A percentile compares a stretch with the other conserved stretches of the same genome.
These are phyloP conservation scores for Calvadosia cruxmelitensis DNA, from an alignment of 30 jellyfish, hydroid and myxozoan genomes.

Conservation along the genomic window DNA sequence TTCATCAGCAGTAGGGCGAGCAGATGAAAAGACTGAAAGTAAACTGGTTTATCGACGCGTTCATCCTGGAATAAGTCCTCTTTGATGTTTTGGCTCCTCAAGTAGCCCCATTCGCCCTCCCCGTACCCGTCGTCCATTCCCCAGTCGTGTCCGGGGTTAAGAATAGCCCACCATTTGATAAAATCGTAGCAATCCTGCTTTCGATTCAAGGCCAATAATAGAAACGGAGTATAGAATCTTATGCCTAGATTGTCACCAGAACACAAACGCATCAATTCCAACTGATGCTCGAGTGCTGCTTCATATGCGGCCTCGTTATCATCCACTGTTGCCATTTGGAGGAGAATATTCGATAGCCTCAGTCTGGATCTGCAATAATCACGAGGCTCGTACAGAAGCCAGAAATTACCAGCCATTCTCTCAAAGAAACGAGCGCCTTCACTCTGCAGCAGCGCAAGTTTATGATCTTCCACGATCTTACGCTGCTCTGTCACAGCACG, in stretches of 20 bases:
- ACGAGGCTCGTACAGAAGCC: slow-evolving; percentile 15
- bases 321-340: neutral
- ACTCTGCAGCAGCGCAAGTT: neutral
- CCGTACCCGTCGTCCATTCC: neutral
- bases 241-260: slow-evolving; percentile 13
- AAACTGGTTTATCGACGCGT: neutral
- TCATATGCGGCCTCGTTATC: slow-evolving; percentile 2
- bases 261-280: slow-evolving; percentile 5
- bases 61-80: slow-evolving; percentile 1
- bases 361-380: slow-evolving; percentile 12
- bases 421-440: neutral
- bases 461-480: neutral
- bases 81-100: neutral
- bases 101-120: neutral
- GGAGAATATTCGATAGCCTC: neutral
- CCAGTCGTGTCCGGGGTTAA: neutral
- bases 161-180: slow-evolving; percentile 16
- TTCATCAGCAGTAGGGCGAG: slow-evolving; percentile 4
- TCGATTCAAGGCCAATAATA: slow-evolving; percentile 5
- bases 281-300: neutral
- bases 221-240: slow-evolving; percentile 1
- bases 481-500: neutral
- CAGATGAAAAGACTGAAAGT: neutral
- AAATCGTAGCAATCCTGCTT: slow-evolving; percentile 3
- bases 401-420: slow-evolving; percentile 5